These are phyloP conservation scores for Eurystomus glaucurus DNA, from an alignment of 2,797 vertebrate genomes.

Conservation along the genomic window DNA sequence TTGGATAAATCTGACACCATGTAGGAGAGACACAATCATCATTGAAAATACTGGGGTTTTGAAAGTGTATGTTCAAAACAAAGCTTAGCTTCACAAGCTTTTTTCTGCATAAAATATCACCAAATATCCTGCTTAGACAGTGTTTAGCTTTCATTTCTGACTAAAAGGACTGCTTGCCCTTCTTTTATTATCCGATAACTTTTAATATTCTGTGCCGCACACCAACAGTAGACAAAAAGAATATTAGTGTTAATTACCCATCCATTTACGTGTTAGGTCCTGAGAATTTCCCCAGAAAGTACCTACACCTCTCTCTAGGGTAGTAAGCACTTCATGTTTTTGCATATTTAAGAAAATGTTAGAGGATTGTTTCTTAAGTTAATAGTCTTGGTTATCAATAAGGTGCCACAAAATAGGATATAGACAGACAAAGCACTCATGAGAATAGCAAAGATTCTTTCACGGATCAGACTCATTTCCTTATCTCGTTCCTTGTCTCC, in stretches of 20 bases:
- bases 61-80: background rate
- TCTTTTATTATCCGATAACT: background rate
- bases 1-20: background rate
- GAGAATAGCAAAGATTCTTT: background rate
- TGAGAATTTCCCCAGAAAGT: background rate
- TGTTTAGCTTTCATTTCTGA: background rate
- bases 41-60: background rate
- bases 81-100: background rate
- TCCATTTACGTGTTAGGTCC: background rate
- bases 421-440: background rate
- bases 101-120: background rate
- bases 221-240: background rate
- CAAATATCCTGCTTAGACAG: background rate
- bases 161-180: background rate
- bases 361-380: background rate
- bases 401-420: background rate
- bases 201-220: background rate
- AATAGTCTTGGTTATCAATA: background rate
- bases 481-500: fast-evolving
- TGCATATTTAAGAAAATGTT: background rate
- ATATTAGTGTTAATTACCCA: background rate
- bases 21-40: background rate
- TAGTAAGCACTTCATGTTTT: background rate
- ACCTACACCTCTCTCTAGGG: background rate
- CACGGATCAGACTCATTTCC: background rate